phyloP scores from a whole-genome alignment of 1,140 invertebrate species.

The Cotesia chilonis region DNA sequence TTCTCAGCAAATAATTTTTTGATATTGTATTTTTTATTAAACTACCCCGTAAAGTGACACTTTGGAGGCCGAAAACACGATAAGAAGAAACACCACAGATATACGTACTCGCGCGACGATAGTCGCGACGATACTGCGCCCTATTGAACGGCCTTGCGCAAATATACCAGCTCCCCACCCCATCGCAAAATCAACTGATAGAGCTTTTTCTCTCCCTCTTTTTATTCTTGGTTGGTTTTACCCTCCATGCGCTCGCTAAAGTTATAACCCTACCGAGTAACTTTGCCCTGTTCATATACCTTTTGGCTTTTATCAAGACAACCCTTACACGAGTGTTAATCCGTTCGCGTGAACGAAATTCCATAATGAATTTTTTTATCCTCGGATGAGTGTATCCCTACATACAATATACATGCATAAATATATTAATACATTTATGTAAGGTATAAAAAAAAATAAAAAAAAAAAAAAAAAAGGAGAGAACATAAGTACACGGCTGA shows the following conservation, averaged over 20 bases:
- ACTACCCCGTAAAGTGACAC: constrained; percentile 19
- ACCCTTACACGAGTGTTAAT: constrained; percentile 4
- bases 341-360: constrained; percentile 1
- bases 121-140: constrained; percentile 64
- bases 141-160: constrained; percentile 65
- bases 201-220: constrained; percentile 19
- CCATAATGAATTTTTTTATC: neutral
- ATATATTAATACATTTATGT: no score
- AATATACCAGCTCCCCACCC: constrained; percentile 64
- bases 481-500: no score
- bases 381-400: neutral
- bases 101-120: constrained; percentile 48
- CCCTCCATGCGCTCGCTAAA: constrained; percentile 5
- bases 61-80: constrained; percentile 22
- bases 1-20: neutral
- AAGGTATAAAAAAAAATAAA: no score
- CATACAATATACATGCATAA: neutral
- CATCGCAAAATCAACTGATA: constrained; percentile 14
- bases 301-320: constrained; percentile 17
- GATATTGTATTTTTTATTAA: neutral
- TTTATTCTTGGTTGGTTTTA: neutral
- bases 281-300: constrained; percentile 14
- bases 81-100: constrained; percentile 17
- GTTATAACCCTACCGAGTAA: constrained; percentile 19
- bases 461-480: no score